A percentile compares a stretch with the other conserved stretches of the same genome.
These are phyloP conservation scores for Isoperla grammatica DNA, from an alignment of 2,888 invertebrate genomes.

Conservation along the genomic window DNA sequence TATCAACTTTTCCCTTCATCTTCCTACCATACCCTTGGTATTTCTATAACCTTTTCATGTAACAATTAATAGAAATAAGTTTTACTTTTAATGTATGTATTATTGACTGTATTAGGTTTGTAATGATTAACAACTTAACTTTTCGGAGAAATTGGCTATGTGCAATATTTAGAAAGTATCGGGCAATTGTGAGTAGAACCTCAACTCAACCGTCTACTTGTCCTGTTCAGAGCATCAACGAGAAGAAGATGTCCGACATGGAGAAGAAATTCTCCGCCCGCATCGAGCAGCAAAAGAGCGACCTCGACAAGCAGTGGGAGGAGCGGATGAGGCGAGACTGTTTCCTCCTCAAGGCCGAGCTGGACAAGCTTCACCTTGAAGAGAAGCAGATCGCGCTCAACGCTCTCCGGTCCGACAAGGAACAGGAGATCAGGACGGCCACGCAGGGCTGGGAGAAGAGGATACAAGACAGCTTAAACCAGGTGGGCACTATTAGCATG, in stretches of 20 bases:
- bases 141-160: too few species aligned
- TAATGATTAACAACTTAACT: too few species aligned
- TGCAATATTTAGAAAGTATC: too few species aligned
- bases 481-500: conserved; percentile 41
- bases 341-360: conserved; percentile 54
- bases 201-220: background rate
- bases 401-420: conserved; percentile 50
- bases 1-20: too few species aligned
- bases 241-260: conserved; percentile 44
- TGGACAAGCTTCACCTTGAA: conserved; percentile 55
- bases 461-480: conserved; percentile 46
- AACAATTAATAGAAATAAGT: too few species aligned
- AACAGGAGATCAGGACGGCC: conserved; percentile 48
- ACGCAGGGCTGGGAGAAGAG: conserved; percentile 52
- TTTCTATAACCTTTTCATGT: too few species aligned
- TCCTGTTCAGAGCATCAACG: conserved; percentile 21
- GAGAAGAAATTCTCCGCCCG: conserved; percentile 41
- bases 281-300: conserved; percentile 46
- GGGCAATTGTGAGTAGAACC: too few species aligned
- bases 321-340: conserved; percentile 56
- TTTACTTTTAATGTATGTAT: too few species aligned
- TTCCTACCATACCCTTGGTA: too few species aligned
- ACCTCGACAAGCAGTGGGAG: conserved; percentile 52
- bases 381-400: conserved; percentile 55
- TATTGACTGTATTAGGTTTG: too few species aligned